These are phyloP conservation scores for Xanthorhoe spadicearia DNA, from an alignment of 2,888 invertebrate genomes.

Conservation along the genomic window DNA sequence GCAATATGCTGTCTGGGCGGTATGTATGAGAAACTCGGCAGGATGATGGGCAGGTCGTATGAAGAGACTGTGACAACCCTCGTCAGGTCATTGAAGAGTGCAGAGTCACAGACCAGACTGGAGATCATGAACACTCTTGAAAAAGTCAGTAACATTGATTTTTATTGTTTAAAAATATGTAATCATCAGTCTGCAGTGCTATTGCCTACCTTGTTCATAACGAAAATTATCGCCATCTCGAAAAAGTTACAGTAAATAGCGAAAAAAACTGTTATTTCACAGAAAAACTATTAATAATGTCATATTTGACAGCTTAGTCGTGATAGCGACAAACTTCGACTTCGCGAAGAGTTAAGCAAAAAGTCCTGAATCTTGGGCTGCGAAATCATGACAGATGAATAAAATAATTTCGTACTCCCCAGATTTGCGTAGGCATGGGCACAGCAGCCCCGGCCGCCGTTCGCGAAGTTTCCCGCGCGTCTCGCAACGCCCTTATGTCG, in stretches of 20 bases:
- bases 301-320: too few relatives aligned
- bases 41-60: constrained; percentile 99
- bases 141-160: constrained; percentile 88
- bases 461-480: constrained; percentile 96
- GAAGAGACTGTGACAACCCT: constrained; percentile 98
- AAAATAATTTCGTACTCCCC: constrained; percentile 23
- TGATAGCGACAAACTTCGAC: too few relatives aligned
- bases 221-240: too few relatives aligned
- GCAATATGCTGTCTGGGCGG: constrained; percentile 97
- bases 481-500: constrained; percentile 91
- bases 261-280: too few relatives aligned
- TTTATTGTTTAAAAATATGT: not conserved
- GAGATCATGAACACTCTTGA: constrained; percentile 99
- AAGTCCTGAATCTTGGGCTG: too few relatives aligned
- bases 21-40: constrained; percentile 98
- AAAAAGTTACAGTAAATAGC: too few relatives aligned
- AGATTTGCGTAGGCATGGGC: constrained; percentile 97
- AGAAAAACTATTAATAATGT: too few relatives aligned
- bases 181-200: too few relatives aligned
- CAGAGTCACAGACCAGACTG: constrained; percentile 97
- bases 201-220: too few relatives aligned
- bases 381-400: not conserved
- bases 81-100: constrained; percentile 94
- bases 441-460: constrained; percentile 90
- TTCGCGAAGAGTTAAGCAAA: too few relatives aligned